A percentile compares a stretch with the other conserved stretches of the same genome.
Conservation (phyloP, 2,113 vertebrate species). For the Heterochromis multidens region DNA sequence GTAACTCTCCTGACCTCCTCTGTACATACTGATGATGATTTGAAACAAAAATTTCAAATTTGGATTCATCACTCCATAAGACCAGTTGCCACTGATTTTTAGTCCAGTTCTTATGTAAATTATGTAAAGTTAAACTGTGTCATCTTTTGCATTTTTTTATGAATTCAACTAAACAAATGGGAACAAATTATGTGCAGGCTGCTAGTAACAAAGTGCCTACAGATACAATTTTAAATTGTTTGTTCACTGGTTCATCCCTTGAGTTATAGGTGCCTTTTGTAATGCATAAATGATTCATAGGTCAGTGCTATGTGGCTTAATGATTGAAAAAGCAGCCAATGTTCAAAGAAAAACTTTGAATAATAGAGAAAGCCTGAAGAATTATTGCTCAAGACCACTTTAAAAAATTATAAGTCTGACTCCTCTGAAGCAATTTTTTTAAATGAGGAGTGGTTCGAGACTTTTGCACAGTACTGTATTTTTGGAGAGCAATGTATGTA, state of each 20-base stretch:
- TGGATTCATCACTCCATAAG: no score
- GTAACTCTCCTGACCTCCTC: neutral
- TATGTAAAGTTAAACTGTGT: neutral
- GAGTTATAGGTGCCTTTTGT: no score
- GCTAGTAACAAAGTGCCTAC: neutral
- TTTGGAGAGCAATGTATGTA: neutral
- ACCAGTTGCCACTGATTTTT: neutral
- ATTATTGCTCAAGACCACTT: neutral
- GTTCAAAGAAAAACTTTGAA: neutral
- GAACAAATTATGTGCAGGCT: neutral
- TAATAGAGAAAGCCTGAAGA: neutral
- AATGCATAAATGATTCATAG: neutral
- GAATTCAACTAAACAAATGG: neutral
- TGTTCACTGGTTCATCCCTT: no score
- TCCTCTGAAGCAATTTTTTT: neutral
- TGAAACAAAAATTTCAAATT: neutral
- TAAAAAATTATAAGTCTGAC: neutral
- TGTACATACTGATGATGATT: neutral
- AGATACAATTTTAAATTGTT: neutral
- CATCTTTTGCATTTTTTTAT: neutral
- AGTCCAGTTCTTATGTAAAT: neutral
- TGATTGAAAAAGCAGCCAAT: no score
- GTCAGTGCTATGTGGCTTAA: neutral
- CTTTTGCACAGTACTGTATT: neutral
- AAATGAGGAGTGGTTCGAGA: neutral